Conservation (phyloP, 2,888 invertebrate genomes). For the Galeruca laticollis region DNA sequence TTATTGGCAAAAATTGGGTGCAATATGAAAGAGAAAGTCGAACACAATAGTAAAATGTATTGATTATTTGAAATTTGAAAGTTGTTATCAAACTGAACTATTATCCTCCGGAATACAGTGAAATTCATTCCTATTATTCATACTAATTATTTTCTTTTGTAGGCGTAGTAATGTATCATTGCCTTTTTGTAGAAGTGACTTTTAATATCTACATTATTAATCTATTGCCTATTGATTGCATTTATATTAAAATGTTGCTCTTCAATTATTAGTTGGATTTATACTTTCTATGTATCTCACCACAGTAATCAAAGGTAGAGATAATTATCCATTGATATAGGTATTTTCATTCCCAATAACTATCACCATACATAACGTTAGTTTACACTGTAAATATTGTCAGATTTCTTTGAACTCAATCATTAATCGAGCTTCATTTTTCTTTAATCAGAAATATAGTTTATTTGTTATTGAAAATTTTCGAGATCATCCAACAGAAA, state of each 20-base stretch:
- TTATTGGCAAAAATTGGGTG: not conserved
- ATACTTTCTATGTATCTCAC: not conserved
- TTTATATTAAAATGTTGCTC: not conserved
- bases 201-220: not conserved
- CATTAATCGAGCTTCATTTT: too few relatives aligned
- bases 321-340: not conserved
- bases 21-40: not conserved
- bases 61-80: not conserved
- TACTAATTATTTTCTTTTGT: not conserved
- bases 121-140: not conserved
- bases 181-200: not conserved
- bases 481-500: too few relatives aligned
- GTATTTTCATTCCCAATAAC: not conserved
- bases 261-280: not conserved
- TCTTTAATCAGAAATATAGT: too few relatives aligned
- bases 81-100: not conserved
- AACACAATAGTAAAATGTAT: not conserved
- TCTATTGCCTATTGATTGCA: not conserved
- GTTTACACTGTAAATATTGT: too few relatives aligned
- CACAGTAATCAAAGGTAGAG: not conserved
- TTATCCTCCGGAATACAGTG: not conserved
- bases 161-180: not conserved
- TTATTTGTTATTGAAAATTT: too few relatives aligned
- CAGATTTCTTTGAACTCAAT: too few relatives aligned
- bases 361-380: not conserved